A percentile compares a stretch with the other conserved stretches of the same genome.
These are phyloP conservation scores for Pithys albifrons DNA, from an alignment of 2,113 vertebrate species.

Conservation along the genomic window DNA sequence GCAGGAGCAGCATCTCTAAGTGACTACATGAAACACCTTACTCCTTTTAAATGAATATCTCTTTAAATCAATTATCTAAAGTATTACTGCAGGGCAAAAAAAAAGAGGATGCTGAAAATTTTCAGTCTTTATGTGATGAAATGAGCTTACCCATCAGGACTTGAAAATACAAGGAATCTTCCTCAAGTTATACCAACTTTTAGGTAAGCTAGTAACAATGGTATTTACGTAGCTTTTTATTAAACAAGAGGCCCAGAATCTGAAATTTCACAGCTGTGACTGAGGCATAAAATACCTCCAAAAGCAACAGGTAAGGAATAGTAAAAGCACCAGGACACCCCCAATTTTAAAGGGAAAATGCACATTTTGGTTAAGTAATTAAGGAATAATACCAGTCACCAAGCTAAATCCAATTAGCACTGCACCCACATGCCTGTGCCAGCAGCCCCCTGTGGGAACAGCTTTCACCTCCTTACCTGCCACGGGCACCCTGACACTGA, in stretches of 20 bases:
- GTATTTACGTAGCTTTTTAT: background rate
- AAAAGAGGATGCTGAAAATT: background rate
- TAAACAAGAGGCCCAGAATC: background rate
- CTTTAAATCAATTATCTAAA: background rate
- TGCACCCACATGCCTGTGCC: background rate
- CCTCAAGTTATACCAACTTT: background rate
- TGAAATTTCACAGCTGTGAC: background rate
- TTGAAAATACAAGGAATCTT: background rate
- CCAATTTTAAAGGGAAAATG: background rate
- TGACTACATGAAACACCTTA: background rate
- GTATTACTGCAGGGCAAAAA: background rate
- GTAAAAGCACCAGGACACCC: fast-evolving
- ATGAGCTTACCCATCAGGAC: background rate
- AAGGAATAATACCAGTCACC: background rate
- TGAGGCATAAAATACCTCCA: background rate
- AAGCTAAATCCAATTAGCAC: background rate
- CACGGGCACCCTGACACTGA: fast-evolving
- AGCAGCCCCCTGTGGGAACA: no score
- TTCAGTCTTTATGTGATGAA: background rate
- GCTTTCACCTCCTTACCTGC: background rate
- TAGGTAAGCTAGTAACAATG: background rate
- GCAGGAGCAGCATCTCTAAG: background rate
- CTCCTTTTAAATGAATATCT: background rate
- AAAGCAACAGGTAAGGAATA: background rate
- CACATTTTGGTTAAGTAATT: background rate